Evolutionary conservation across 2,113 vertebrate genomes (phyloP).

Genomic region (Panurus biarmicus): DNA sequence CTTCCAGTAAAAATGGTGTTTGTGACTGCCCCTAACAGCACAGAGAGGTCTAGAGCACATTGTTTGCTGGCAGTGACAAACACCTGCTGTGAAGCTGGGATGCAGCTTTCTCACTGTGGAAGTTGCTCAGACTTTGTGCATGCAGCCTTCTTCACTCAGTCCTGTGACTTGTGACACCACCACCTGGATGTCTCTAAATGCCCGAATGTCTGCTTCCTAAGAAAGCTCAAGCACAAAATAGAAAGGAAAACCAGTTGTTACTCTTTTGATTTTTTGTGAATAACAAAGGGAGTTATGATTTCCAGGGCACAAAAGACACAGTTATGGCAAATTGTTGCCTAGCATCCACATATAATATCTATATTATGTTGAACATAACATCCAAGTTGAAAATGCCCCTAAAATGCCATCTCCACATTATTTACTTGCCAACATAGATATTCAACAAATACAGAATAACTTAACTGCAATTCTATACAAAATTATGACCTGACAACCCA

Average conservation of each 20-base stretch:
- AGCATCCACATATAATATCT: neutral
- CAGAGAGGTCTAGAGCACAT: rapidly evolving
- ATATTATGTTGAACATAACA: neutral
- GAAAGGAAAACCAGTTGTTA: neutral
- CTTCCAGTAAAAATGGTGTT: neutral
- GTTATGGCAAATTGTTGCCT: neutral
- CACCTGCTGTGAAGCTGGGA: neutral
- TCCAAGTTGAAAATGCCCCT: neutral
- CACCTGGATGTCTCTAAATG: neutral
- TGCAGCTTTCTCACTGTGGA: neutral
- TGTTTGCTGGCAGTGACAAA: neutral
- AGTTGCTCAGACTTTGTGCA: neutral
- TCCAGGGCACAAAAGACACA: neutral
- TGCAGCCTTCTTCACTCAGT: neutral
- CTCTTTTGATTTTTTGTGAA: neutral
- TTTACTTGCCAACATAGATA: neutral
- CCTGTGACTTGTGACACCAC: neutral
- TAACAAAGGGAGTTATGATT: neutral
- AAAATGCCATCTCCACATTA: neutral
- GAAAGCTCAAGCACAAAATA: neutral
- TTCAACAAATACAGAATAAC: neutral
- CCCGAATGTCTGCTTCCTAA: neutral
- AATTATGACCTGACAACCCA: neutral
- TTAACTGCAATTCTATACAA: neutral
- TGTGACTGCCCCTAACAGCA: neutral